A percentile compares a stretch with the other conserved stretches of the same genome.
Evolutionary conservation across 2,888 invertebrate genomes (phyloP).

Genomic region (Leptodirus hochenwartii): DNA sequence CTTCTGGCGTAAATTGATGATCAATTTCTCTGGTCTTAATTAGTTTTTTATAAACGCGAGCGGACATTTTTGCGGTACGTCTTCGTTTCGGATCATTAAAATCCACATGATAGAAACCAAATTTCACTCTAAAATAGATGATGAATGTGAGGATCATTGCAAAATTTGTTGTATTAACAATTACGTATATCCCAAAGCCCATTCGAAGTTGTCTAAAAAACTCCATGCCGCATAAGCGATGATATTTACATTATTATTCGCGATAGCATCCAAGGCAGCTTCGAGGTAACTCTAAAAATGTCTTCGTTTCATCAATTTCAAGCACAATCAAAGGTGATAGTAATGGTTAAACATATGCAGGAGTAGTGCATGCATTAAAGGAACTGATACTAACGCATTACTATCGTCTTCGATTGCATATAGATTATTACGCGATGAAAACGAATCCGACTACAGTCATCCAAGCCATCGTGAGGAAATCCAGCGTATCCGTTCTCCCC

Average conservation of each 20-base stretch:
- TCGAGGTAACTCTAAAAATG: constrained; percentile 2
- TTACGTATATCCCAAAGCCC: constrained; percentile 18
- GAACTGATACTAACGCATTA: too few relatives aligned
- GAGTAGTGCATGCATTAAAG: too few relatives aligned
- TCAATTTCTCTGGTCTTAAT: constrained; percentile 15
- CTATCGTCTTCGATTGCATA: background rate
- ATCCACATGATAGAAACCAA: constrained; percentile 48
- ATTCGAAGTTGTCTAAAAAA: constrained; percentile 22
- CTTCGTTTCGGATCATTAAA: constrained; percentile 34
- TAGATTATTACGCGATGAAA: constrained; percentile 21
- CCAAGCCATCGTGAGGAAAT: constrained; percentile 25
- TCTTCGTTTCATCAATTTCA: too few relatives aligned
- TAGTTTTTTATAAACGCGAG: constrained; percentile 31
- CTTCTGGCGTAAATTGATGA: too few relatives aligned
- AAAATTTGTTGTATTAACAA: too few relatives aligned
- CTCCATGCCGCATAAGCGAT: constrained; percentile 19
- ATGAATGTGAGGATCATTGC: too few relatives aligned
- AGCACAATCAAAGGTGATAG: too few relatives aligned
- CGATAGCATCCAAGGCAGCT: constrained; percentile 12
- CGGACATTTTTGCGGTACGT: constrained; percentile 43
- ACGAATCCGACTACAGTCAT: constrained; percentile 30
- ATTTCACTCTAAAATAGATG: constrained; percentile 19
- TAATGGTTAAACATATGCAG: too few relatives aligned
- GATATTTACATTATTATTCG: constrained; percentile 15
- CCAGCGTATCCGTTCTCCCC: constrained; percentile 40